These are phyloP conservation scores for Drosophila equinoxialis DNA, from an alignment of 1,140 invertebrate genomes.

Conservation along the genomic window DNA sequence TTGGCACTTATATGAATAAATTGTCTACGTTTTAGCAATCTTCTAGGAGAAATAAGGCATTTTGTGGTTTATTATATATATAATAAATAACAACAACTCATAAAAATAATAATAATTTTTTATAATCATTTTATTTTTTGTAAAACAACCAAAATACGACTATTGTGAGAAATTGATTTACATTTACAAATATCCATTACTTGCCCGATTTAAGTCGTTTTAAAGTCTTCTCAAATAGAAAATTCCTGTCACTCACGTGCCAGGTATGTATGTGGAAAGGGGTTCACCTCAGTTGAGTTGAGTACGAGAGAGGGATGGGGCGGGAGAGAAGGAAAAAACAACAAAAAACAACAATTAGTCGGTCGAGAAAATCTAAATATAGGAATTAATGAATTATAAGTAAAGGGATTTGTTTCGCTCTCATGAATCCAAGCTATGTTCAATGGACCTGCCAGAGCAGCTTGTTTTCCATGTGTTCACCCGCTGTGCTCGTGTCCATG, in stretches of 20 bases:
- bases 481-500: slow-evolving; percentile 10
- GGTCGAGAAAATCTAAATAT: slow-evolving; percentile 68
- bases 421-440: slow-evolving; percentile 55
- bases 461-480: slow-evolving; percentile 30
- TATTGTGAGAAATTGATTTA: too few relatives aligned
- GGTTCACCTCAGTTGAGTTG: slow-evolving; percentile 2
- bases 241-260: neutral
- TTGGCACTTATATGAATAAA: too few relatives aligned
- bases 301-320: neutral
- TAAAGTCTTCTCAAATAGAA: too few relatives aligned
- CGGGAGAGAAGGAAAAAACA: neutral
- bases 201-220: too few relatives aligned
- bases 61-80: too few relatives aligned
- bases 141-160: too few relatives aligned
- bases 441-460: slow-evolving; percentile 19
- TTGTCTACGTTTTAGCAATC: too few relatives aligned
- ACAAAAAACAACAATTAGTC: slow-evolving; percentile 3
- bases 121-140: too few relatives aligned
- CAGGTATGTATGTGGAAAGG: neutral
- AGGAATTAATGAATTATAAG: slow-evolving; percentile 79
- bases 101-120: too few relatives aligned
- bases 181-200: too few relatives aligned
- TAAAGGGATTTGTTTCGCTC: slow-evolving; percentile 71
- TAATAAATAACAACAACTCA: too few relatives aligned
- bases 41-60: too few relatives aligned